Conservation (phyloP, 2,113 vertebrate genomes). For the Coracopsis vasa region DNA sequence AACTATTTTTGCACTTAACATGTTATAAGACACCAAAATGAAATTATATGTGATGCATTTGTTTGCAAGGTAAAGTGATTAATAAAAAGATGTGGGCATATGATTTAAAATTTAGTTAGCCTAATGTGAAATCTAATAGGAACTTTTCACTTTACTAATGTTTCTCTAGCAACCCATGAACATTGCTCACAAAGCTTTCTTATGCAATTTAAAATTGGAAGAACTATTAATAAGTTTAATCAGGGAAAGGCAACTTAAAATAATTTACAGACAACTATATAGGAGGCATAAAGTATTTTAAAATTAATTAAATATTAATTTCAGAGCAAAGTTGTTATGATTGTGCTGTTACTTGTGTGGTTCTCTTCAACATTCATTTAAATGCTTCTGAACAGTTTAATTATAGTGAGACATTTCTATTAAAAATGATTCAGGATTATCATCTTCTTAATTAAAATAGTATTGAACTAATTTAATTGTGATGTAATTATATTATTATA, state of each 20-base stretch:
- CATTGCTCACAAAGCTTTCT: background rate
- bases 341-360: constrained; percentile 25
- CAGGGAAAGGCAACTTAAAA: constrained; percentile 19
- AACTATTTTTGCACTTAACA: background rate
- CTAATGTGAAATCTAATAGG: background rate
- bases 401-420: constrained; percentile 53
- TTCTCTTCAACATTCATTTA: constrained; percentile 44
- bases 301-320: constrained; percentile 63
- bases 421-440: constrained; percentile 14
- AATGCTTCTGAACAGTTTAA: constrained; percentile 52
- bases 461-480: constrained; percentile 40
- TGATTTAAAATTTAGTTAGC: constrained; percentile 23
- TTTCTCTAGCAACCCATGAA: constrained; percentile 10
- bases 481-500: constrained; percentile 12
- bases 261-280: constrained; percentile 47
- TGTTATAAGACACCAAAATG: background rate
- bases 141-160: constrained; percentile 14
- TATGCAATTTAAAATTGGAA: background rate
- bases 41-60: background rate
- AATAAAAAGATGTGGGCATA: background rate
- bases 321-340: constrained; percentile 44
- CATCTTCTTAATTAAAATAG: constrained; percentile 53
- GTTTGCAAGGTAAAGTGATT: background rate
- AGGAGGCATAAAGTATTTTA: constrained; percentile 33
- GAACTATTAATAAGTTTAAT: background rate